Evolutionary conservation across 2,797 vertebrate genomes (phyloP).

Genomic region (Melanotaenia nigrans): DNA sequence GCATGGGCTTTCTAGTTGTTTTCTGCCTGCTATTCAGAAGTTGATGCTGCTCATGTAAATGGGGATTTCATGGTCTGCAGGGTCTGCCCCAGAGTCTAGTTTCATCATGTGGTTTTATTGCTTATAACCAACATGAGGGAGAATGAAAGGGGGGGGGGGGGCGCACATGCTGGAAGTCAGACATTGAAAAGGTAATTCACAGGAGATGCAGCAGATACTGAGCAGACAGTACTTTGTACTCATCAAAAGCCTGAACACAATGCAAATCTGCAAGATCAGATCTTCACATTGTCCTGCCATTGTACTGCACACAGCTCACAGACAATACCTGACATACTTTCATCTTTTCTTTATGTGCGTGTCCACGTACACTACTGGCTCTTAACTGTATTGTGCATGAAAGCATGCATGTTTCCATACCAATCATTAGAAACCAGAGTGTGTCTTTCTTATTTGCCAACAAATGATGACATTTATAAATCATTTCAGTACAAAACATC

Average conservation of each 20-base stretch:
- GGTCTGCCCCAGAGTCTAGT: conserved; percentile 56
- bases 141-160: conserved; percentile 43
- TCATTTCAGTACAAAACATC: too few relatives aligned
- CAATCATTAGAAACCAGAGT: neutral
- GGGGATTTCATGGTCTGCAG: conserved; percentile 53
- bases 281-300: conserved; percentile 52
- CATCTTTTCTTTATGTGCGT: conserved; percentile 41
- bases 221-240: conserved; percentile 53
- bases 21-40: conserved; percentile 43
- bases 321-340: conserved; percentile 74
- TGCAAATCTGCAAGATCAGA: conserved; percentile 46
- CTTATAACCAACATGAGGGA: conserved; percentile 33
- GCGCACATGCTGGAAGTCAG: conserved; percentile 39
- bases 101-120: conserved; percentile 49
- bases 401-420: neutral
- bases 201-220: conserved; percentile 35
- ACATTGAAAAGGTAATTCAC: conserved; percentile 40
- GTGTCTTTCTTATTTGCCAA: neutral
- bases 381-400: conserved; percentile 19
- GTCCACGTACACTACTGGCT: conserved; percentile 5
- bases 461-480: neutral
- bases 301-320: conserved; percentile 38
- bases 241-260: conserved; percentile 55
- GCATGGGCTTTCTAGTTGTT: conserved; percentile 39
- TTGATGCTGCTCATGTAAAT: conserved; percentile 36